Percentiles rank a stretch among this genome's conserved stretches.
These are phyloP conservation scores for Teleiodes luculella DNA, from an alignment of 2,888 invertebrate genomes.

Conservation along the genomic window DNA sequence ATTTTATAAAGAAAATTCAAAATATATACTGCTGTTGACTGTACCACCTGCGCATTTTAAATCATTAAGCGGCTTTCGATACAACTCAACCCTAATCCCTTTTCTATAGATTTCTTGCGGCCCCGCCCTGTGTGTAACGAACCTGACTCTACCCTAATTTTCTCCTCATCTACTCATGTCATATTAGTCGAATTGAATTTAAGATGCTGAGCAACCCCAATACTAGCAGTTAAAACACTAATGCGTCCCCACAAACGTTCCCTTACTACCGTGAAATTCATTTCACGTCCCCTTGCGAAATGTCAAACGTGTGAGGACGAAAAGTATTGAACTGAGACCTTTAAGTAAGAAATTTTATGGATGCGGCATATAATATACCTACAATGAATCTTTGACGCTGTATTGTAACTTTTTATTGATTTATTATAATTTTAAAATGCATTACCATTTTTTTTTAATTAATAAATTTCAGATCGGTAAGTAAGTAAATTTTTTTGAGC, in stretches of 20 bases:
- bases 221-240: constrained; percentile 45
- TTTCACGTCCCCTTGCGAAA: constrained; percentile 53
- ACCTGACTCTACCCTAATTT: constrained; percentile 1
- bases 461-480: too few relatives aligned
- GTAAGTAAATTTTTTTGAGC: too few relatives aligned
- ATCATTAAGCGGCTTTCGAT: neutral
- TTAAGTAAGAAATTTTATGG: neutral
- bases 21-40: too few relatives aligned
- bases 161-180: constrained; percentile 4
- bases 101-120: neutral
- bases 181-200: constrained; percentile 12
- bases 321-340: neutral
- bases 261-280: constrained; percentile 52
- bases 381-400: too few relatives aligned
- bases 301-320: constrained; percentile 42
- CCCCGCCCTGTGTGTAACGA: neutral
- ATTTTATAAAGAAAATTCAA: too few relatives aligned
- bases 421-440: too few relatives aligned
- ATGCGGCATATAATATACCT: neutral
- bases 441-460: too few relatives aligned
- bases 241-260: constrained; percentile 44
- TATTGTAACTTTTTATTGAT: too few relatives aligned
- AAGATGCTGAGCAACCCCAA: constrained; percentile 21
- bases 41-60: too few relatives aligned
- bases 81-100: neutral